Conservation (phyloP, 2,888 invertebrate species). For the Perizoma flavofasciatum region DNA sequence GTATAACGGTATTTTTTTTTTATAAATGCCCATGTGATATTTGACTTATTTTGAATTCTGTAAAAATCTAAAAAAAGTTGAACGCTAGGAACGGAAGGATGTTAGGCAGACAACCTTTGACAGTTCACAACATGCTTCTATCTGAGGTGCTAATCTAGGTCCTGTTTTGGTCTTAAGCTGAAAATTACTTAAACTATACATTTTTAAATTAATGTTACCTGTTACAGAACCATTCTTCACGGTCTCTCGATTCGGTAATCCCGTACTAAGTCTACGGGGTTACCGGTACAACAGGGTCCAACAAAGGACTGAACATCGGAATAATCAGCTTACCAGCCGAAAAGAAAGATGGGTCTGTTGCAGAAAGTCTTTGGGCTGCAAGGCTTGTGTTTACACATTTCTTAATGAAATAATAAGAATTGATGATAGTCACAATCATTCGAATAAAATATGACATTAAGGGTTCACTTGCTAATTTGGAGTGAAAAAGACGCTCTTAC, state of each 20-base stretch:
- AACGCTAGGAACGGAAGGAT: no score
- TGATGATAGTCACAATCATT: constrained; percentile 12
- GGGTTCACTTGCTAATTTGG: not conserved
- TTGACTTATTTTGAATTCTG: no score
- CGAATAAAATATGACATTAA: not conserved
- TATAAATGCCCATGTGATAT: no score
- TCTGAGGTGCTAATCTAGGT: no score
- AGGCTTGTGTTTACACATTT: constrained; percentile 7
- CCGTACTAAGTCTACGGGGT: constrained; percentile 43
- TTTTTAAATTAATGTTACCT: not conserved
- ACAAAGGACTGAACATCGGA: constrained; percentile 3
- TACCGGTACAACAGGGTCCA: constrained; percentile 42
- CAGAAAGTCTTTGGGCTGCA: constrained; percentile 9
- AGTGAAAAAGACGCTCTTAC: not conserved
- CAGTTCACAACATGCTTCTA: no score
- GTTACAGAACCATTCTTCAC: constrained; percentile 18
- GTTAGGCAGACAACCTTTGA: no score
- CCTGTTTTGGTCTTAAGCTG: no score
- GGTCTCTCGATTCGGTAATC: constrained; percentile 55
- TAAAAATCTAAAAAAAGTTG: no score
- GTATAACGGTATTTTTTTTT: no score
- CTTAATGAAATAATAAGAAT: constrained; percentile 6
- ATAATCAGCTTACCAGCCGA: not conserved
- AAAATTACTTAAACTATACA: no score
- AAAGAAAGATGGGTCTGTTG: constrained; percentile 14